phyloP scores from a whole-genome alignment of 1,140 invertebrate genomes.

The Calephelis nemesis region DNA sequence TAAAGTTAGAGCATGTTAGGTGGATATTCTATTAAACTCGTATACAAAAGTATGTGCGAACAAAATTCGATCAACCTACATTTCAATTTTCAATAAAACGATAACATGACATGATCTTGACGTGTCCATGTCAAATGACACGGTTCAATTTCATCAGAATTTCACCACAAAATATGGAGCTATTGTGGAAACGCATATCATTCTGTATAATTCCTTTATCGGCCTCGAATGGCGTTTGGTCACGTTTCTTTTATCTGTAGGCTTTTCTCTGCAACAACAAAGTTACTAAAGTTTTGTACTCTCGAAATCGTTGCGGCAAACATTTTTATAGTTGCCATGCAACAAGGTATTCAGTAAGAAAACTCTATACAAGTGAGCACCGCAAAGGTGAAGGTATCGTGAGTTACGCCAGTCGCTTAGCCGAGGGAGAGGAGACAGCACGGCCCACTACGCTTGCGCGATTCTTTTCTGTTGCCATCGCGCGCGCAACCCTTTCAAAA shows the following conservation, averaged over 20 bases:
- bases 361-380: constrained; percentile 61
- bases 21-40: not conserved
- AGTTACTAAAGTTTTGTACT: constrained; percentile 24
- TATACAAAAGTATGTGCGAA: constrained; percentile 16
- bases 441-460: constrained; percentile 59
- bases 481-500: constrained; percentile 51
- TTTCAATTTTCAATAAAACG: constrained; percentile 10
- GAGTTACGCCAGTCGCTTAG: constrained; percentile 58
- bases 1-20: no score
- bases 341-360: constrained; percentile 68
- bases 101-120: constrained; percentile 33
- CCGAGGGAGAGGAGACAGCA: constrained; percentile 57
- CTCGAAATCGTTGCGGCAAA: constrained; percentile 37
- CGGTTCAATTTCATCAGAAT: constrained; percentile 32
- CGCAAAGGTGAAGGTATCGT: constrained; percentile 61
- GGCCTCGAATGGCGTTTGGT: constrained; percentile 45
- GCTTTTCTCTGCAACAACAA: constrained; percentile 36
- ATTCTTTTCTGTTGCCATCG: constrained; percentile 36
- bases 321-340: constrained; percentile 73
- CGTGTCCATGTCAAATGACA: constrained; percentile 32
- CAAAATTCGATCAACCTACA: constrained; percentile 26
- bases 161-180: constrained; percentile 24
- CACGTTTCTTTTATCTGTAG: constrained; percentile 25
- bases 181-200: constrained; percentile 27
- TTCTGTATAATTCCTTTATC: constrained; percentile 41